These are phyloP conservation scores for Rhodinocichla rosea DNA, from an alignment of 2,113 vertebrate genomes.

Conservation along the genomic window DNA sequence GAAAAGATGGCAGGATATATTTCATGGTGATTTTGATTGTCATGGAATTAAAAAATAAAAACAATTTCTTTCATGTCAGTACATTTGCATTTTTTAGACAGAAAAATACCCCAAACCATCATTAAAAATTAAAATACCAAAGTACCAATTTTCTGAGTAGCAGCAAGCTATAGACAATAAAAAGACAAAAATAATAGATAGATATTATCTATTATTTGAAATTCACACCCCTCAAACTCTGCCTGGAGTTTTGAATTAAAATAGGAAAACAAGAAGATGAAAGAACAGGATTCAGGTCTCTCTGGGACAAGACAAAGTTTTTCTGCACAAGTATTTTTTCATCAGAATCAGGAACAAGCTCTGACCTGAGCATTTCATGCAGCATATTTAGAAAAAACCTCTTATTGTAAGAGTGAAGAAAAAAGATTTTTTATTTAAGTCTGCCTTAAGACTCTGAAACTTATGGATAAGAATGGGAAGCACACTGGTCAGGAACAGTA, in stretches of 20 bases:
- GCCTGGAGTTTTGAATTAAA: neutral
- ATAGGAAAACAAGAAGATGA: neutral
- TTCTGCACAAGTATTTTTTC: neutral
- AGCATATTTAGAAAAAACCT: neutral
- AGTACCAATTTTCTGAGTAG: neutral
- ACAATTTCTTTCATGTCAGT: neutral
- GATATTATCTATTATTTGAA: neutral
- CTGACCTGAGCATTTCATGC: neutral
- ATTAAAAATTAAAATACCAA: neutral
- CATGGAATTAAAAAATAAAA: neutral
- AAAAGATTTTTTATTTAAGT: neutral
- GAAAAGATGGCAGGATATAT: neutral
- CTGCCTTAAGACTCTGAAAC: neutral
- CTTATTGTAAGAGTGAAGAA: neutral
- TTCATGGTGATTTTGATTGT: neutral
- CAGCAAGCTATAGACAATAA: neutral
- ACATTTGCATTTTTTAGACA: neutral
- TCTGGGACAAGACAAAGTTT: neutral
- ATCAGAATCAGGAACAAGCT: neutral
- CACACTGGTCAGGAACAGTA: neutral
- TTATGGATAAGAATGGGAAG: fast-evolving
- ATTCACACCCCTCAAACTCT: neutral
- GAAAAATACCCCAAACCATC: neutral
- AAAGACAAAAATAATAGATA: neutral
- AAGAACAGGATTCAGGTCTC: neutral